Percentiles rank a stretch among this genome's conserved stretches.
These are phyloP conservation scores for human (Homo sapiens) DNA, from an alignment of 2,113 vertebrate species.

Conservation along the genomic window GRCh38 chr1:3100501-3101000, in stretches of 20 bases:
- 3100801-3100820: not conserved
- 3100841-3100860: not conserved
- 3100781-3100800: fast-evolving
- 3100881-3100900: not conserved
- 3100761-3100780: fast-evolving
- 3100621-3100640: fast-evolving
- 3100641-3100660: not conserved
- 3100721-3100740: fast-evolving
- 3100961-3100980: not conserved
- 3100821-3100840: fast-evolving
- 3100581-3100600: not conserved
- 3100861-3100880: fast-evolving
- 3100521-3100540: no score
- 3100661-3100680: not conserved
- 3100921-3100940: not conserved
- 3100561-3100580: not conserved
- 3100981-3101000: not conserved
- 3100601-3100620: not conserved
- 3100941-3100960: not conserved
- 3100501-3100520: not conserved
- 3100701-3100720: fast-evolving
- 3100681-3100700: fast-evolving
- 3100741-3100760: fast-evolving
- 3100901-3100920: not conserved
- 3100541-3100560: not conserved